A percentile compares a stretch with the other conserved stretches of the same genome.
Evolutionary conservation across 1,140 invertebrate genomes (phyloP).

Genomic region (Tribolium madens): DNA sequence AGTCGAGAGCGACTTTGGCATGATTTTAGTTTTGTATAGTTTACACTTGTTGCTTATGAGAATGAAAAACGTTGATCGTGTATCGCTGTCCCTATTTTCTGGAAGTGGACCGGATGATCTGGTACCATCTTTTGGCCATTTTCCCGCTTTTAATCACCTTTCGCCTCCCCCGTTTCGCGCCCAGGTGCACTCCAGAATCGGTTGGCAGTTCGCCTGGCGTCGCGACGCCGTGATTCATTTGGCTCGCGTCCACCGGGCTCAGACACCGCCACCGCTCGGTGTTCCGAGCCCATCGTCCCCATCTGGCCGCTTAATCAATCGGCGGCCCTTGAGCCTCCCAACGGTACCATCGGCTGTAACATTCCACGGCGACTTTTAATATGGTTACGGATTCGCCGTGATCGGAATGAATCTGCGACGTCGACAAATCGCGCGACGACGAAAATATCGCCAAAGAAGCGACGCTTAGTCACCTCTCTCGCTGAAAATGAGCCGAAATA

Average conservation of each 20-base stretch:
- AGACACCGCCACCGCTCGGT: slow-evolving; percentile 42
- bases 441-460: not conserved
- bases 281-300: slow-evolving; percentile 6
- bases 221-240: slow-evolving; percentile 38
- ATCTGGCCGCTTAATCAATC: no score
- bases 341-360: slow-evolving; percentile 57
- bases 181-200: slow-evolving; percentile 3
- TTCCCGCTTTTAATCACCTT: not conserved
- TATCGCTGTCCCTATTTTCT: no score
- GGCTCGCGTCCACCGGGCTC: slow-evolving; percentile 15
- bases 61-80: no score
- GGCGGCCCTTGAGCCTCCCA: slow-evolving; percentile 28
- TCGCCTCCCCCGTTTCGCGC: not conserved
- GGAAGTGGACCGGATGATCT: not conserved
- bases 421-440: no score
- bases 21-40: no score
- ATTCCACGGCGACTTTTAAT: slow-evolving; percentile 60
- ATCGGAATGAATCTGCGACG: slow-evolving; percentile 52
- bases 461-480: slow-evolving; percentile 15
- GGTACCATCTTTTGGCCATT: not conserved
- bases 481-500: slow-evolving; percentile 37
- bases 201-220: slow-evolving; percentile 29
- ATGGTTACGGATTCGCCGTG: slow-evolving; percentile 58
- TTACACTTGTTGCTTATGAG: no score
- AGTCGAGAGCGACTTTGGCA: no score